These are phyloP conservation scores for Deroplatys truncata DNA, from an alignment of 2,888 invertebrate species.

Conservation along the genomic window DNA sequence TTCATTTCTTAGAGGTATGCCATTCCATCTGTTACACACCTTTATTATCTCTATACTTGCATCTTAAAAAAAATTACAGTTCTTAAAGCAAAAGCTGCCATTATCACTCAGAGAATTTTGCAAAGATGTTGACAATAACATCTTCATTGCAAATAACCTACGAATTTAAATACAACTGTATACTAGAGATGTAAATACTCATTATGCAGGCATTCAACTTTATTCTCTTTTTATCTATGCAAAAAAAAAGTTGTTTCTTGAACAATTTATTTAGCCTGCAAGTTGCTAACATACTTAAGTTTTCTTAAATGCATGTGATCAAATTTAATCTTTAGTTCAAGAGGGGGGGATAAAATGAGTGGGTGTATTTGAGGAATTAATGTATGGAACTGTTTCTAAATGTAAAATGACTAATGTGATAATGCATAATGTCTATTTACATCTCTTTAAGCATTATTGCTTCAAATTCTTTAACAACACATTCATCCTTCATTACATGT, in stretches of 20 bases:
- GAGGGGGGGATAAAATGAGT: too few relatives aligned
- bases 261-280: too few relatives aligned
- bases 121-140: not conserved
- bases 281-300: not conserved
- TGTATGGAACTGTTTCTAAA: not conserved
- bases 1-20: not conserved
- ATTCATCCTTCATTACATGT: not conserved
- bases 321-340: too few relatives aligned
- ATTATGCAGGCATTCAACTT: not conserved
- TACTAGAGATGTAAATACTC: not conserved
- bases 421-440: not conserved
- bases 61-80: not conserved
- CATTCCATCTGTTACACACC: not conserved
- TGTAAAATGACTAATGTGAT: not conserved
- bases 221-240: not conserved
- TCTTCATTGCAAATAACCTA: not conserved
- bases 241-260: too few relatives aligned
- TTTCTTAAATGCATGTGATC: not conserved
- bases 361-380: too few relatives aligned
- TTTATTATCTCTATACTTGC: not conserved
- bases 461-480: not conserved
- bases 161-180: not conserved
- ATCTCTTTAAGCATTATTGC: not conserved
- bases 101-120: not conserved
- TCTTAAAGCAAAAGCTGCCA: constrained; percentile 12